phyloP scores from a whole-genome alignment of 1,140 invertebrate species.

The Xylocopa sonorina region DNA sequence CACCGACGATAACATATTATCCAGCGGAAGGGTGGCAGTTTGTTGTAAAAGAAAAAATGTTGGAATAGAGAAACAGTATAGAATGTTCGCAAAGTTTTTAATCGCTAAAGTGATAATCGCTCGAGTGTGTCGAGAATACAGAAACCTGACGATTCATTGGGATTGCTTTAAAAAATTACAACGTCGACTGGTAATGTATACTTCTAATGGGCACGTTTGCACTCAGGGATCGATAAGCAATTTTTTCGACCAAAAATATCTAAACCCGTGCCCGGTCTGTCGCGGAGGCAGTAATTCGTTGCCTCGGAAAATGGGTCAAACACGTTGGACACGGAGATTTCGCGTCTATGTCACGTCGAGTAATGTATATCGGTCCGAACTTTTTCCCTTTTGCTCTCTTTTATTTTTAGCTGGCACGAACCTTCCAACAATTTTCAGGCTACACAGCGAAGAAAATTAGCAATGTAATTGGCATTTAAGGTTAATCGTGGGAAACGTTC shows the following conservation, averaged over 20 bases:
- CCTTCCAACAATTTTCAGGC: neutral
- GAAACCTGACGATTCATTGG: neutral
- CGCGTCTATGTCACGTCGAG: neutral
- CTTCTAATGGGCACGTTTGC: slow-evolving; percentile 55
- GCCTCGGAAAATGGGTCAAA: slow-evolving; percentile 49
- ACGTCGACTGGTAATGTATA: slow-evolving; percentile 42
- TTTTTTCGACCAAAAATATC: slow-evolving; percentile 40
- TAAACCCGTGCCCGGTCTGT: neutral
- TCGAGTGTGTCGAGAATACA: neutral
- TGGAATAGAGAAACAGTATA: neutral
- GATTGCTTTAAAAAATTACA: slow-evolving; percentile 55
- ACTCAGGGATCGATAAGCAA: slow-evolving; percentile 60
- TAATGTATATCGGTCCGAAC: neutral
- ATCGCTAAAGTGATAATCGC: too few relatives aligned
- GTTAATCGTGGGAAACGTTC: too few relatives aligned
- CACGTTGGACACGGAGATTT: neutral
- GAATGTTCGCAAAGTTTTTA: too few relatives aligned
- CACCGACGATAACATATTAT: slow-evolving; percentile 29
- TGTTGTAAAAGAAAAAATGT: slow-evolving; percentile 2
- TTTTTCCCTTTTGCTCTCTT: neutral
- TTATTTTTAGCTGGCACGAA: neutral
- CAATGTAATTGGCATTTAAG: too few relatives aligned
- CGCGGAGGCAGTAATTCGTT: slow-evolving; percentile 33
- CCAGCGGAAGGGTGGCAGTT: neutral
- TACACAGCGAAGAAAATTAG: neutral